These are phyloP conservation scores for Megalops atlanticus DNA, from an alignment of 2,113 vertebrate species.

Conservation along the genomic window DNA sequence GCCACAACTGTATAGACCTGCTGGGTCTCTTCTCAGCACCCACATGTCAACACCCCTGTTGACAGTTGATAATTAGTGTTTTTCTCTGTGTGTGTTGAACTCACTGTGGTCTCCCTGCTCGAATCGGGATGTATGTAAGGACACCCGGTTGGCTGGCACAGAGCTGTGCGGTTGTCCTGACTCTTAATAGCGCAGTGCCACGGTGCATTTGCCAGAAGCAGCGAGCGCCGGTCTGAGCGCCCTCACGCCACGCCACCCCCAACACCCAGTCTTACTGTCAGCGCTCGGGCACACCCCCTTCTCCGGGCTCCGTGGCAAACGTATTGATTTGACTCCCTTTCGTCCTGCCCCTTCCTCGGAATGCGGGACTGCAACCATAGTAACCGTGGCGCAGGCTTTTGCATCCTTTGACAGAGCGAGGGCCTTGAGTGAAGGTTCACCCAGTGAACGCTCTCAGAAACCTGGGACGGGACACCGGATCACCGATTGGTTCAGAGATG, in stretches of 20 bases:
- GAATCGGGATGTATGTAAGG: no score
- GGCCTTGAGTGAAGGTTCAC: background rate
- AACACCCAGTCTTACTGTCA: conserved; percentile 16
- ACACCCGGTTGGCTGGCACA: no score
- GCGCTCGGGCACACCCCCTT: conserved; percentile 24
- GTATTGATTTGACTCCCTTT: conserved; percentile 10
- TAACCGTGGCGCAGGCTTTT: background rate
- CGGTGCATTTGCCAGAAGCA: background rate
- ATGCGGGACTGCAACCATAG: background rate
- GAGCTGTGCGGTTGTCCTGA: no score
- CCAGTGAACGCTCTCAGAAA: background rate
- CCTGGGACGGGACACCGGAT: background rate
- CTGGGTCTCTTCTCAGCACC: no score
- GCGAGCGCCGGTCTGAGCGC: background rate
- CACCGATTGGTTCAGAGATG: background rate
- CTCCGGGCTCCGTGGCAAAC: background rate
- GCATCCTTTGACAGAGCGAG: background rate
- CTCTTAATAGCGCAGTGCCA: no score
- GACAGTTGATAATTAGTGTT: no score
- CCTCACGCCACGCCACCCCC: background rate
- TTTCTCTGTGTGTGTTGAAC: no score
- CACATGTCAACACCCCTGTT: no score
- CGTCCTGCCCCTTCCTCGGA: background rate
- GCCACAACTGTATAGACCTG: no score
- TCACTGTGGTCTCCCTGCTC: no score